Base-by-base conservation (phyloP, 1,140 invertebrate species). In the Dinoponera quadriceps region DNA sequence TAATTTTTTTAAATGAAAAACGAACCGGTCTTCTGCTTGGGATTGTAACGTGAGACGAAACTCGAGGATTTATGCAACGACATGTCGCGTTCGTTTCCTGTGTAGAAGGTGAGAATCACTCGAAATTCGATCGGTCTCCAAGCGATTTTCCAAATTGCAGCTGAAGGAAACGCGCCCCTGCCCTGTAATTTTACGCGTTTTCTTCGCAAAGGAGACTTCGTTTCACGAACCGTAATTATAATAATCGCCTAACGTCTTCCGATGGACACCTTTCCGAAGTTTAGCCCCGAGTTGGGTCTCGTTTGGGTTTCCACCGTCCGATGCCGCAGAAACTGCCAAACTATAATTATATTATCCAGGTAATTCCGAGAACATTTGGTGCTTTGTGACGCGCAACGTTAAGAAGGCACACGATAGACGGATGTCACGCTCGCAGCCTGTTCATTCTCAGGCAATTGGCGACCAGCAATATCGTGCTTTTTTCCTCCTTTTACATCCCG, bases 101-200 rank as follows among this genome's bases (percentile, higher is more conserved):
- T 48, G 65, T 48, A 14, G 65, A 57, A 69, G 51, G 33, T 14
- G 33, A 48, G 66, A 25, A 29, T 80, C 55, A 29, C 14, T n/a
- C 11, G 20, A 55, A 65, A 27, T 63, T 54, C 71, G 16, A 51
- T 55, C 55, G 18, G 63, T 71, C 69, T 80, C 65, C 65, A 69
- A 60, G 51, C 75, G 75, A 80, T 80, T 80, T 80, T 69, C 75
- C 65, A 80, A 80, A 80, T 80, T 80, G 75, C 22, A 71, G 75
- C 33, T 68, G 38, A 80, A 69, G 65, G n/a, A 80, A 51, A 18
- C 33, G 51, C 11, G 33, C 51, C 4, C 11, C 38, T 80, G 57
- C 65, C 65, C 75, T 80, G 38, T 80, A 80, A 80, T 80, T 80
- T 80, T 57, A 57, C 65, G 65, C 75, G 48, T 80, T 80, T 80